A percentile compares a stretch with the other conserved stretches of the same genome.
Evolutionary conservation across 2,797 vertebrate species (phyloP).

Genomic region (Loriculus beryllinus): DNA sequence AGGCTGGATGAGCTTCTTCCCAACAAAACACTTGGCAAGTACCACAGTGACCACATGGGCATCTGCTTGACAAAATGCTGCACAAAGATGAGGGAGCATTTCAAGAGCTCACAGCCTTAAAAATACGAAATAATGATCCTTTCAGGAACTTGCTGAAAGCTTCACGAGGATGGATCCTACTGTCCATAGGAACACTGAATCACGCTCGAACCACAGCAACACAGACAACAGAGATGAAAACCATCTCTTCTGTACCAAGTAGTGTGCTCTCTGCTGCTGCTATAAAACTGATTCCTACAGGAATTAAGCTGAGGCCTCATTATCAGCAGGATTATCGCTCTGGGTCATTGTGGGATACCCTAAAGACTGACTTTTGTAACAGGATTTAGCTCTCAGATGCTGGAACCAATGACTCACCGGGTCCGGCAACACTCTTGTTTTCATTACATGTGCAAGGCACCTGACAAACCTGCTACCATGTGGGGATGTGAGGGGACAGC

Average conservation of each 20-base stretch:
- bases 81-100: background rate
- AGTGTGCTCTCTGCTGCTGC: background rate
- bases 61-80: background rate
- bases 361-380: background rate
- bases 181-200: background rate
- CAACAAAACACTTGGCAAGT: background rate
- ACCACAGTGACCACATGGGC: background rate
- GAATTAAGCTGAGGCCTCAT: background rate
- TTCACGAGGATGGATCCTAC: background rate
- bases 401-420: background rate
- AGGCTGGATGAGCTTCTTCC: background rate
- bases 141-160: background rate
- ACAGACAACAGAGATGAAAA: background rate
- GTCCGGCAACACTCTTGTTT: background rate
- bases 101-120: background rate
- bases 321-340: background rate
- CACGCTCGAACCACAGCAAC: background rate
- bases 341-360: background rate
- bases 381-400: background rate
- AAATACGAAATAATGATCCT: background rate
- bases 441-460: background rate
- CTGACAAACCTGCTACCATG: background rate
- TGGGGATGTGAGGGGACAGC: background rate
- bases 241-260: background rate
- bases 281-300: background rate